Conservation (phyloP, 2,797 vertebrate genomes). For the Pseudochirops corinnae region DNA sequence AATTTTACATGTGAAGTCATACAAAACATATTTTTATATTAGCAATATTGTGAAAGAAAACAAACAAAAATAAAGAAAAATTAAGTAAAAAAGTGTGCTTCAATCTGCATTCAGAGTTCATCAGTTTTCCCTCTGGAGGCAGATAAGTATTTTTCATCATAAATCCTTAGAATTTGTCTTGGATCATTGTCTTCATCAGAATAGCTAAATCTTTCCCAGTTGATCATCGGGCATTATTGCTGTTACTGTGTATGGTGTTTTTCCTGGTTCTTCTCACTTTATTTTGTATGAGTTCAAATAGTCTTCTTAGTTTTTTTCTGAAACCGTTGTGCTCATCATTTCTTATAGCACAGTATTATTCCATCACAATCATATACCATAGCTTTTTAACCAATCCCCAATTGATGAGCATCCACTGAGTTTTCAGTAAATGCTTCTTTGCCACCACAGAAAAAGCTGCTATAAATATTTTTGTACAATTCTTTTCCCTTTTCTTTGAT, state of each 20-base stretch:
- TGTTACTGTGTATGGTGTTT: background rate
- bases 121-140: background rate
- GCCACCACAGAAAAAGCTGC: too few relatives aligned
- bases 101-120: background rate
- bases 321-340: too few relatives aligned
- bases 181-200: background rate
- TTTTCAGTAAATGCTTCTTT: too few relatives aligned
- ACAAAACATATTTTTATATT: background rate
- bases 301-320: too few relatives aligned
- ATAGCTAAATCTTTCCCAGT: background rate
- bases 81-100: background rate
- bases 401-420: too few relatives aligned
- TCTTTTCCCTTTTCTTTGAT: too few relatives aligned
- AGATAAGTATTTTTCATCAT: background rate
- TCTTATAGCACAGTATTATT: too few relatives aligned
- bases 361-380: too few relatives aligned
- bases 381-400: too few relatives aligned
- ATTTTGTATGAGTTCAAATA: too few relatives aligned
- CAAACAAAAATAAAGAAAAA: background rate
- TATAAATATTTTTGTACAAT: too few relatives aligned
- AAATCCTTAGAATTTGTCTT: background rate
- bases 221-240: background rate
- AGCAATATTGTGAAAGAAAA: background rate
- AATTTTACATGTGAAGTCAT: background rate
- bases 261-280: too few relatives aligned